Conservation (phyloP, 2,113 vertebrate genomes). For the Dipodomys merriami region DNA sequence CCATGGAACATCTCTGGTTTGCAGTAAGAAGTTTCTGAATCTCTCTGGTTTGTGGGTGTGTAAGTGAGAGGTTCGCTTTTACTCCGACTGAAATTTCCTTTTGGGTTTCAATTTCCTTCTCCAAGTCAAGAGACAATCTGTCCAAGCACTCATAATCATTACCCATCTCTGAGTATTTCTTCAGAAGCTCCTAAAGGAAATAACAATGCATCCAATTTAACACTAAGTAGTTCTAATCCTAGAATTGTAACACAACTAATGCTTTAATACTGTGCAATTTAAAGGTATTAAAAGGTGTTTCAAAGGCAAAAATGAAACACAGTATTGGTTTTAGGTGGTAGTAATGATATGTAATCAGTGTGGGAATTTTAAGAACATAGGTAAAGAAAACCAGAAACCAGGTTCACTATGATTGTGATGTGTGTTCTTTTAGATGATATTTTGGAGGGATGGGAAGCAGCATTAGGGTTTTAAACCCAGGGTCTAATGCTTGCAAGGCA, state of each 20-base stretch:
- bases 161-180: slow-evolving; percentile 76
- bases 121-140: slow-evolving; percentile 77
- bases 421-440: not conserved
- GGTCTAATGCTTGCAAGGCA: no score
- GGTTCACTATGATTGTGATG: not conserved
- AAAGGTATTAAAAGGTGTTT: not conserved
- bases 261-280: no score
- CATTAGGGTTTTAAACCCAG: no score
- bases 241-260: not conserved
- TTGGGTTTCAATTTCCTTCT: slow-evolving; percentile 76
- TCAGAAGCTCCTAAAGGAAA: slow-evolving; percentile 84
- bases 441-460: no score
- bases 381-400: slow-evolving; percentile 17
- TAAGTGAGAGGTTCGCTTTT: slow-evolving; percentile 69
- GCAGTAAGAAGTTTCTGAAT: slow-evolving; percentile 79
- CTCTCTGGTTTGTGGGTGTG: slow-evolving; percentile 59
- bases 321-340: not conserved
- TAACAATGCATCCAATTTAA: slow-evolving; percentile 31
- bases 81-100: slow-evolving; percentile 73
- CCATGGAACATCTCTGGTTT: slow-evolving; percentile 77
- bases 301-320: not conserved
- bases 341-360: slow-evolving; percentile 1
- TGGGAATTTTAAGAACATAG: not conserved
- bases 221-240: not conserved
- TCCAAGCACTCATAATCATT: slow-evolving; percentile 72